Evolutionary conservation across 2,113 vertebrate species (phyloP).

Genomic region (Leucosticte australis): DNA sequence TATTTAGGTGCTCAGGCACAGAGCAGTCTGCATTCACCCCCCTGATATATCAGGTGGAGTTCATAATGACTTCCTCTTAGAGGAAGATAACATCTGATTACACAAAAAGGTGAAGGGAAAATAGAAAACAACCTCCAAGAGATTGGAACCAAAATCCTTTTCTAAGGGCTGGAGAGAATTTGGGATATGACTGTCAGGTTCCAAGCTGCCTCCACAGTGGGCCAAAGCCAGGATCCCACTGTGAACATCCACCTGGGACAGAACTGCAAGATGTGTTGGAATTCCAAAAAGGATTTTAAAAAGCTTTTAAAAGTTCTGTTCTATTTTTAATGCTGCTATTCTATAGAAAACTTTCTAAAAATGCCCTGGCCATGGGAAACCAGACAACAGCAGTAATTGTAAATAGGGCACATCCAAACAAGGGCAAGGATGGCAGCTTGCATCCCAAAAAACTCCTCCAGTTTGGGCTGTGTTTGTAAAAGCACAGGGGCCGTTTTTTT

Average conservation of each 20-base stretch:
- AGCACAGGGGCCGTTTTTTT: not conserved
- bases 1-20: not conserved
- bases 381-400: not conserved
- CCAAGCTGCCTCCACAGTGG: not conserved
- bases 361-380: not conserved
- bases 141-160: not conserved
- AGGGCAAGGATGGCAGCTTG: not conserved
- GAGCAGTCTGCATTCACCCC: not conserved
- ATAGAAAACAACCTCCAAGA: not conserved
- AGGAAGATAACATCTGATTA: not conserved
- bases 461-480: not conserved
- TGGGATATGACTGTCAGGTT: not conserved
- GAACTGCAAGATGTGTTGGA: accelerated
- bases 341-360: not conserved
- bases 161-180: not conserved
- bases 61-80: not conserved
- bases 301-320: not conserved
- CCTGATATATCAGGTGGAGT: not conserved
- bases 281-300: not conserved
- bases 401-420: not conserved
- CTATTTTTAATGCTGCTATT: not conserved
- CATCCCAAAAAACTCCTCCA: not conserved
- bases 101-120: not conserved
- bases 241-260: not conserved
- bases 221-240: not conserved